Evolutionary conservation across 2,113 vertebrate genomes (phyloP).

Genomic region (Cathartes aura): DNA sequence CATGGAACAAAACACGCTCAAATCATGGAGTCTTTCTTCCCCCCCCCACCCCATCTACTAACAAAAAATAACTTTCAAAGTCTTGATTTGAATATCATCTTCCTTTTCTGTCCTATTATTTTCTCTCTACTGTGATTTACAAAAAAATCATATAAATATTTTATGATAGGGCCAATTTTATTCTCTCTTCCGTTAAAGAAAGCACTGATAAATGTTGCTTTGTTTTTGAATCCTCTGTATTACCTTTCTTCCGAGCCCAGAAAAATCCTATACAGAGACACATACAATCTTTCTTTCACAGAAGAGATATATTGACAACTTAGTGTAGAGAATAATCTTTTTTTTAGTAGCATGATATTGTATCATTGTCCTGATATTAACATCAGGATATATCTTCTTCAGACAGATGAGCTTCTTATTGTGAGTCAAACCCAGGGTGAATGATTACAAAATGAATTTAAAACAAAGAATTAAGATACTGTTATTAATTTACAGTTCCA

Average conservation of each 20-base stretch:
- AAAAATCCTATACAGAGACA: not conserved
- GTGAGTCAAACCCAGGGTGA: not conserved
- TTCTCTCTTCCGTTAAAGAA: not conserved
- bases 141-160: constrained; percentile 15
- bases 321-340: not conserved
- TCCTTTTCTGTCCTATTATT: constrained; percentile 14
- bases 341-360: not conserved
- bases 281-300: not conserved
- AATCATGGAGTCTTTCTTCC: fast-evolving
- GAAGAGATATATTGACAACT: not conserved
- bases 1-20: fast-evolving
- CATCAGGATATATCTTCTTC: not conserved
- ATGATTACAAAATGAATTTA: not conserved
- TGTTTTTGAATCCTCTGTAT: constrained; percentile 31
- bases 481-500: not conserved
- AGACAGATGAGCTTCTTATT: not conserved
- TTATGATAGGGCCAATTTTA: constrained; percentile 19
- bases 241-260: not conserved
- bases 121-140: constrained; percentile 3
- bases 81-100: not conserved
- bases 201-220: not conserved
- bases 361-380: not conserved
- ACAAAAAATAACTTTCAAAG: not conserved
- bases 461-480: not conserved
- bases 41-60: not conserved